Percentiles rank a stretch among this genome's conserved stretches.
phyloP scores from a whole-genome alignment of 2,888 invertebrate genomes.

The Drosophila koepferae region DNA sequence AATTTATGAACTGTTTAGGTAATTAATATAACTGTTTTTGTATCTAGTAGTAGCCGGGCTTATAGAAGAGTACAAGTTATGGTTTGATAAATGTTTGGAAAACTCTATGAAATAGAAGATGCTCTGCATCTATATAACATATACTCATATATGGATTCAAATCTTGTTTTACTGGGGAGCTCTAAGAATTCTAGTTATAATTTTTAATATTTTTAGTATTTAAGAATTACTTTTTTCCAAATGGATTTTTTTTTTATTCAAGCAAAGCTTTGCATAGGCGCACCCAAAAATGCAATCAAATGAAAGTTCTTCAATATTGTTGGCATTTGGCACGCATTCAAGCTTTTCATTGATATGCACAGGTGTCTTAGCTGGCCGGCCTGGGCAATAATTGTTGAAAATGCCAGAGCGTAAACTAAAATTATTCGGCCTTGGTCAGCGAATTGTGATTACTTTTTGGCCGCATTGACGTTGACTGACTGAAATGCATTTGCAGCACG shows the following conservation, averaged over 20 bases:
- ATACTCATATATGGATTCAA: no score
- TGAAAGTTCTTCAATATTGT: neutral
- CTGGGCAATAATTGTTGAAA: slow-evolving; percentile 38
- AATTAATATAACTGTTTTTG: neutral
- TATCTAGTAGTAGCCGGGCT: neutral
- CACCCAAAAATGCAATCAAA: neutral
- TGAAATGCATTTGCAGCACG: slow-evolving; percentile 51
- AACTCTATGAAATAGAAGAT: neutral
- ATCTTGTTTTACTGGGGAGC: no score
- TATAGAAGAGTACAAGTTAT: neutral
- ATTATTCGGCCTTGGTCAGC: slow-evolving; percentile 46
- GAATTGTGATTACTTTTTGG: slow-evolving; percentile 49
- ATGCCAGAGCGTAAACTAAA: slow-evolving; percentile 51
- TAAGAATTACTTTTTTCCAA: neutral
- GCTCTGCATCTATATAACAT: neutral
- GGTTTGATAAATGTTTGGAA: neutral
- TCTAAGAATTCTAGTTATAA: neutral
- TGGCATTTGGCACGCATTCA: no score
- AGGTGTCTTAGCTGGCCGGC: slow-evolving; percentile 10
- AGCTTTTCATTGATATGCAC: slow-evolving; percentile 44
- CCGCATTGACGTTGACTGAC: slow-evolving; percentile 19
- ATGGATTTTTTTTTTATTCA: neutral
- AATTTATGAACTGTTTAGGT: slow-evolving; percentile 9
- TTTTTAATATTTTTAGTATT: neutral
- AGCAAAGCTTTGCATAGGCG: neutral